Evolutionary conservation across 2,113 vertebrate genomes (phyloP).

Genomic region (Lates calcarifer): DNA sequence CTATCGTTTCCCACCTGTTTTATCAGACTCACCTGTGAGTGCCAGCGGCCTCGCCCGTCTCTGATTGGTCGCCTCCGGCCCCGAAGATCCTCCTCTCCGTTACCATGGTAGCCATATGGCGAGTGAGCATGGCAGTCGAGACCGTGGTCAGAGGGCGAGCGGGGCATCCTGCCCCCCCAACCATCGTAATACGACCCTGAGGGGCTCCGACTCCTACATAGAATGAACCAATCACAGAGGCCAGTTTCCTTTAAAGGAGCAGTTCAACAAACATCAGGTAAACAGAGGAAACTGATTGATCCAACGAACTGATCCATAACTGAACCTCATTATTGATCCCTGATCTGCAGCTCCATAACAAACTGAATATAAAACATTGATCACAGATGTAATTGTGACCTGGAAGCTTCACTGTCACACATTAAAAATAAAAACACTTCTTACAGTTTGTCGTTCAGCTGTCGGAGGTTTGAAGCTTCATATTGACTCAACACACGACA

Average conservation of each 20-base stretch:
- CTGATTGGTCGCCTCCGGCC: constrained; percentile 47
- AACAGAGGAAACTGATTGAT: no score
- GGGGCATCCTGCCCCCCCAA: constrained; percentile 39
- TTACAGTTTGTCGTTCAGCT: constrained; percentile 44
- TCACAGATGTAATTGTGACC: no score
- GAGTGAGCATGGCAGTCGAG: constrained; percentile 16
- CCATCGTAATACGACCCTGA: constrained; percentile 65
- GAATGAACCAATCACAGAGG: constrained; percentile 2
- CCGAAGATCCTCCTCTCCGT: constrained; percentile 32
- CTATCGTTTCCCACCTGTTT: not conserved
- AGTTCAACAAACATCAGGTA: no score
- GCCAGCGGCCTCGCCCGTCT: constrained; percentile 61
- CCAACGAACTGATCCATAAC: no score
- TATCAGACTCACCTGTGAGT: constrained; percentile 61
- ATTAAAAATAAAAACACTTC: not conserved
- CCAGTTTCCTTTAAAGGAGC: no score
- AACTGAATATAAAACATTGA: no score
- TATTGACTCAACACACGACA: constrained; percentile 29
- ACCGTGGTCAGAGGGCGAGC: constrained; percentile 54
- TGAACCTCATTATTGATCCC: no score
- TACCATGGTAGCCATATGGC: constrained; percentile 4
- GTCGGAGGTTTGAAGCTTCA: constrained; percentile 31
- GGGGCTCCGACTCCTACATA: constrained; percentile 68
- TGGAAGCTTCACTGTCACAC: no score
- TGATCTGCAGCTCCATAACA: no score